These are phyloP conservation scores for Sisyra nigra DNA, from an alignment of 2,888 invertebrate species.

Conservation along the genomic window DNA sequence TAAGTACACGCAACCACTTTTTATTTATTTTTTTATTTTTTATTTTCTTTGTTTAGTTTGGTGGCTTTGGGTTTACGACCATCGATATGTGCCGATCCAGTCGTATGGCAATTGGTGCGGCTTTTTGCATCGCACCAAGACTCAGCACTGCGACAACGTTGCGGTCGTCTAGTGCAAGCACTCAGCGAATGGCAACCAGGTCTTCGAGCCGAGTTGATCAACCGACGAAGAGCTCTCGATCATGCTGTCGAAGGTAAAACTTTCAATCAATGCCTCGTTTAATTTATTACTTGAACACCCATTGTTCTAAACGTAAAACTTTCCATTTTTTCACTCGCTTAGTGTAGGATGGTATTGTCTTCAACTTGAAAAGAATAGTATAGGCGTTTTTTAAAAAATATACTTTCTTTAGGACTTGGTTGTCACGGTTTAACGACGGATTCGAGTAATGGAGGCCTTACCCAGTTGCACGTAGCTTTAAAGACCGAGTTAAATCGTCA, in stretches of 20 bases:
- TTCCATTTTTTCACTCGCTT: no score
- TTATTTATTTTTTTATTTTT: constrained; percentile 10
- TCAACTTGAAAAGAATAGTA: neutral
- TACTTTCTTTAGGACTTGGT: constrained; percentile 42
- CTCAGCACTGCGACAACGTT: constrained; percentile 42
- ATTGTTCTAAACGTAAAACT: neutral
- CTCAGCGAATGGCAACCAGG: constrained; percentile 46
- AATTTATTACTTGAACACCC: no score
- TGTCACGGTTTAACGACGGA: constrained; percentile 71
- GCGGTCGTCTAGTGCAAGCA: constrained; percentile 39
- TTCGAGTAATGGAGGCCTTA: constrained; percentile 36
- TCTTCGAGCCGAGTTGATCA: constrained; percentile 47
- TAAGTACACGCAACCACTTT: no score
- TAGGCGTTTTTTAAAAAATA: neutral
- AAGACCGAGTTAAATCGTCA: constrained; percentile 71
- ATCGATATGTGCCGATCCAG: constrained; percentile 56
- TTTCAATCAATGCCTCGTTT: no score
- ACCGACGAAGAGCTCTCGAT: constrained; percentile 56
- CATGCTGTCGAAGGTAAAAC: constrained; percentile 62
- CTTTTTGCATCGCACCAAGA: constrained; percentile 44
- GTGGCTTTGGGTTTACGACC: constrained; percentile 38
- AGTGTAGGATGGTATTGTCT: neutral
- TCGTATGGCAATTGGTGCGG: constrained; percentile 73
- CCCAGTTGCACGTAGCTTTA: constrained; percentile 68
- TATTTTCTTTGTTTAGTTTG: constrained; percentile 21